These are phyloP conservation scores for Andrena dorsata DNA, from an alignment of 2,888 invertebrate species.

Conservation along the genomic window DNA sequence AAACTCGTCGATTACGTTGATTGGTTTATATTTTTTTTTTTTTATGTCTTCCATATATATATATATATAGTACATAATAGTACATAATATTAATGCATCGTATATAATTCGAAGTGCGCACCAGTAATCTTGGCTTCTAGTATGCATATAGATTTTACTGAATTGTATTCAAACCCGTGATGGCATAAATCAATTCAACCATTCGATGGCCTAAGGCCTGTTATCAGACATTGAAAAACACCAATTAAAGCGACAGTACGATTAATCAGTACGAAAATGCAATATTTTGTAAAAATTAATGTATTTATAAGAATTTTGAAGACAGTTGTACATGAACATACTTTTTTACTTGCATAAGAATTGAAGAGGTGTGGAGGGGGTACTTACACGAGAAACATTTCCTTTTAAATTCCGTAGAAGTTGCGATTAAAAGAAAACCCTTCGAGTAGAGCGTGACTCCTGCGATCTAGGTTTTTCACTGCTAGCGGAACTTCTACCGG, in stretches of 20 bases:
- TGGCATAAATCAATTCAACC: slow-evolving; percentile 24
- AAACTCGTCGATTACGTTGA: slow-evolving; percentile 46
- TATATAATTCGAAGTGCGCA: slow-evolving; percentile 20
- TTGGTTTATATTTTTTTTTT: slow-evolving; percentile 65
- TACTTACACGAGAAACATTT: slow-evolving; percentile 21
- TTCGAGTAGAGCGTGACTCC: slow-evolving; percentile 28
- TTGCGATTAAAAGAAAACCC: slow-evolving; percentile 12
- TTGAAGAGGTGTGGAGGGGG: slow-evolving; percentile 29
- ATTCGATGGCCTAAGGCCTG: slow-evolving; percentile 34
- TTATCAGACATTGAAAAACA: slow-evolving; percentile 36
- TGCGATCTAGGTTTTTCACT: slow-evolving; percentile 38
- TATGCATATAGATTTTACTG: slow-evolving; percentile 34
- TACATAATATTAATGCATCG: slow-evolving; percentile 30
- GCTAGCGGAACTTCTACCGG: slow-evolving; percentile 30
- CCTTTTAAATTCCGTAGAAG: slow-evolving; percentile 34
- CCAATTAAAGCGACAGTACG: slow-evolving; percentile 44
- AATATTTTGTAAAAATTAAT: slow-evolving; percentile 69
- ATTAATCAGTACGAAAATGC: slow-evolving; percentile 47
- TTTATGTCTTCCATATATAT: slow-evolving; percentile 70
- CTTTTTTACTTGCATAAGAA: slow-evolving; percentile 64
- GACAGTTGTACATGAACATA: slow-evolving; percentile 55
- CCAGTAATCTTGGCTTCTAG: slow-evolving; percentile 43
- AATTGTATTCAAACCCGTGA: slow-evolving; percentile 33
- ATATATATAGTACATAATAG: no score
- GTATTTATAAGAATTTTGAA: slow-evolving; percentile 58